A percentile compares a stretch with the other conserved stretches of the same genome.
phyloP scores from a whole-genome alignment of 2,797 vertebrate species.

The Etheostoma nigrum region DNA sequence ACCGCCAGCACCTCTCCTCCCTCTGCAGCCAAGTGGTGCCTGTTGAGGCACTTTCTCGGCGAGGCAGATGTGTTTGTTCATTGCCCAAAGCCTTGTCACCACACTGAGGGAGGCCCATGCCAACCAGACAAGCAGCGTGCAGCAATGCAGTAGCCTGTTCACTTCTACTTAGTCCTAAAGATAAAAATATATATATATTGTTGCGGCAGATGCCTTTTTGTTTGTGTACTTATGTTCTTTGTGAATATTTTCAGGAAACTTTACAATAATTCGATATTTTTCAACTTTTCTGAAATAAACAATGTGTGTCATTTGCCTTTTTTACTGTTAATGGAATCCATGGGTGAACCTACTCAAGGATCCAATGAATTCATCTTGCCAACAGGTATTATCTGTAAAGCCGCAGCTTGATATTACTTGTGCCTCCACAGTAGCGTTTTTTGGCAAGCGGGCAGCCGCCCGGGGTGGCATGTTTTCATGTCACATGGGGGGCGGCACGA shows the following conservation, averaged over 20 bases:
- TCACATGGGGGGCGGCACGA: no score
- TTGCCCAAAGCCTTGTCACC: constrained; percentile 52
- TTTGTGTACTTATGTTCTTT: neutral
- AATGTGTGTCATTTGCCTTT: neutral
- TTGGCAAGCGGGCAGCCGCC: no score
- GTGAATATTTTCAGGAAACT: neutral
- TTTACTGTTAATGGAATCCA: no score
- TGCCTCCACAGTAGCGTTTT: neutral
- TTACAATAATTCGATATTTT: neutral
- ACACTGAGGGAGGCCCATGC: constrained; percentile 22
- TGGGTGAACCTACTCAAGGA: no score
- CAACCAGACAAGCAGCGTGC: constrained; percentile 33
- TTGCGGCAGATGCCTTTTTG: neutral
- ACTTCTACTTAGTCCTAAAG: neutral
- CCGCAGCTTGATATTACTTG: constrained; percentile 19
- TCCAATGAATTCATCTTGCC: neutral
- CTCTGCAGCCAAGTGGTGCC: constrained; percentile 47
- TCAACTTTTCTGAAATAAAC: constrained; percentile 26
- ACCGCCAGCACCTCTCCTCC: constrained; percentile 48
- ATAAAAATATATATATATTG: neutral
- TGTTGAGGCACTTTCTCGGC: constrained; percentile 38
- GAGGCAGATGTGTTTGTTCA: constrained; percentile 60
- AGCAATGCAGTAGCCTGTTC: constrained; percentile 12
- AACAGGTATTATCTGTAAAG: constrained; percentile 11
- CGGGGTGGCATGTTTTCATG: no score